Base-by-base conservation (phyloP, 2,797 vertebrate species). In the Fundulus diaphanus region DNA sequence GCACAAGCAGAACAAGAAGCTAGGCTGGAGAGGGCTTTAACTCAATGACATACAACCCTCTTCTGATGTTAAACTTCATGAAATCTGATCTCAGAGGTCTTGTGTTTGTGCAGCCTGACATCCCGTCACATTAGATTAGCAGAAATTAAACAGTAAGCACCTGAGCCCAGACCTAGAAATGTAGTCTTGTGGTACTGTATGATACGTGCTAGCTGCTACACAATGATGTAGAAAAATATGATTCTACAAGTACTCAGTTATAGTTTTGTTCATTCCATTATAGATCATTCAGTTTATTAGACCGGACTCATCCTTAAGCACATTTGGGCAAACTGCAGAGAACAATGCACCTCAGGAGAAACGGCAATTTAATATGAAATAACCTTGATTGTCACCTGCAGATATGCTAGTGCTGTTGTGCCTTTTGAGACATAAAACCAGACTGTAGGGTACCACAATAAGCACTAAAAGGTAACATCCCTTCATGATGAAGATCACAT, bases 341-440 rank as follows among this genome's bases (percentile, higher is more conserved):
- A 1, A 33, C 20, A 33, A 57, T 31, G 57, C 57, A 12, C 29
- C 18, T 59, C 56, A 31, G 29, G 29, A n/a, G n/a, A n/a, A 1
- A n/a, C 12, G n/a, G 16, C 9, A 3, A 52, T 18, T 42, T 27
- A 52, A 20, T 37, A 33, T 56, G 68, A 31, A 70, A 29, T 37
- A 44, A 22, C 42, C 57, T 18, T 42, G 16, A 40, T n/a, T 46
- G 16, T 46, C 12, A 46, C 31, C 68, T 74, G 37, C 46, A 27
- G 37, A 35, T 13, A 8, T 24, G 31, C 20, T 44, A 54, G 42
- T 46, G 29, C 35, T 52, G 7, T 66, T 74, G 31, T 49, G 20
- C 13, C 31, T 33, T 69, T 51, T 51, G 40, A 81, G 56, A 18
- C 31, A 65, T 20, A 63, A 73, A 73, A 56, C 15, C 57, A 66